phyloP scores from a whole-genome alignment of 2,888 invertebrate species.

The Hesperia comma region DNA sequence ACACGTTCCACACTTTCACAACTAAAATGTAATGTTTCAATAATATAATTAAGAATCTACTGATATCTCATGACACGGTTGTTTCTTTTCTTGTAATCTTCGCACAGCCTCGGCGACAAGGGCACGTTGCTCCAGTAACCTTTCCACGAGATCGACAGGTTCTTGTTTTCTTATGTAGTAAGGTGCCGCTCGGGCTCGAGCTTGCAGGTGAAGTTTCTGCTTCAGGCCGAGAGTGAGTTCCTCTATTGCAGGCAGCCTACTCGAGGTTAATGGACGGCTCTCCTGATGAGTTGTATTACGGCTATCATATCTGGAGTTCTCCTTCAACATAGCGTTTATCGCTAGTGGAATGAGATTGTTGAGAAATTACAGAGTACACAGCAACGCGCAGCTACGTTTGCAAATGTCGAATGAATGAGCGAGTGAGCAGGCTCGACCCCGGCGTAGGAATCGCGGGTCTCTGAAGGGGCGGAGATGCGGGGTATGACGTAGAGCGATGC shows the following conservation, averaged over 20 bases:
- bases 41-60: conserved; percentile 79
- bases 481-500: conserved; percentile 79
- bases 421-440: conserved; percentile 74
- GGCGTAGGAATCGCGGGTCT: conserved; percentile 73
- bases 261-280: conserved; percentile 65
- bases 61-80: conserved; percentile 78
- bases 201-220: conserved; percentile 81
- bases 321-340: conserved; percentile 72
- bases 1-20: conserved; percentile 83
- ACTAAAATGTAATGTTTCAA: conserved; percentile 78
- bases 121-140: conserved; percentile 77
- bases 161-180: conserved; percentile 82
- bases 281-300: conserved; percentile 59
- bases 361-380: conserved; percentile 60
- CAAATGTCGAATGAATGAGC: conserved; percentile 82
- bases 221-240: conserved; percentile 80
- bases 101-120: conserved; percentile 82
- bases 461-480: conserved; percentile 65
- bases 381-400: conserved; percentile 73
- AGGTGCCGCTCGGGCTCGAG: conserved; percentile 79
- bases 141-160: conserved; percentile 80
- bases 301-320: conserved; percentile 72
- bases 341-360: conserved; percentile 53
- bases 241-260: conserved; percentile 75
- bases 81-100: conserved; percentile 80